These are phyloP conservation scores for Calephelis perditalis DNA, from an alignment of 2,888 invertebrate genomes.

Conservation along the genomic window DNA sequence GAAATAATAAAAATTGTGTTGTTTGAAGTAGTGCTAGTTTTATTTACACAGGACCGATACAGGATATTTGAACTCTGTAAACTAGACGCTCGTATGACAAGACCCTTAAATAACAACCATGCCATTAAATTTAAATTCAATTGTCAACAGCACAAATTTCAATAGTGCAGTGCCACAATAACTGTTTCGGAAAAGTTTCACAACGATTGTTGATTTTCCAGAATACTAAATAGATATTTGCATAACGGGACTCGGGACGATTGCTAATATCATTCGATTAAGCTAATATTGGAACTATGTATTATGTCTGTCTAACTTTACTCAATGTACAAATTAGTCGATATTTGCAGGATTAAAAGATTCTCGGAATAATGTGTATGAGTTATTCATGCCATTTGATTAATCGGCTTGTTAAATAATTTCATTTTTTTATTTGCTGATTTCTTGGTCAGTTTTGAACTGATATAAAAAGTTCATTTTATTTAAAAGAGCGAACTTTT, in stretches of 20 bases:
- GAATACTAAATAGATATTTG: conserved; percentile 19
- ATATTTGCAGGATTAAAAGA: too few species aligned
- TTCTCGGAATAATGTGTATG: too few species aligned
- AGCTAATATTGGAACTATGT: neutral
- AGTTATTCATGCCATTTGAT: too few species aligned
- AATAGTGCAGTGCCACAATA: conserved; percentile 16
- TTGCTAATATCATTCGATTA: neutral
- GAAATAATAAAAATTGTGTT: too few species aligned
- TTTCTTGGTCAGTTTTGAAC: too few species aligned
- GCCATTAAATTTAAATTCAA: conserved; percentile 29
- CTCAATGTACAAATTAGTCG: too few species aligned
- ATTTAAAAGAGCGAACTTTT: too few species aligned
- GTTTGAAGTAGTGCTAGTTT: too few species aligned
- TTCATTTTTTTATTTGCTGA: too few species aligned
- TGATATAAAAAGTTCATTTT: too few species aligned
- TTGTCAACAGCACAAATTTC: conserved; percentile 24
- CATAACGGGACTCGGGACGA: conserved; percentile 6
- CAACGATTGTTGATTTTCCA: conserved; percentile 19
- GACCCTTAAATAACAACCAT: neutral
- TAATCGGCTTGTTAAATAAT: too few species aligned
- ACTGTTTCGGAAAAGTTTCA: conserved; percentile 16
- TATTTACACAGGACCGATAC: too few species aligned
- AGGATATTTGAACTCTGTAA: neutral
- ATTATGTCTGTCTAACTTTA: neutral
- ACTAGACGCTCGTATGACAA: neutral